Evolutionary conservation across 2,113 vertebrate species (phyloP).

Genomic region (Phaetusa simplex): DNA sequence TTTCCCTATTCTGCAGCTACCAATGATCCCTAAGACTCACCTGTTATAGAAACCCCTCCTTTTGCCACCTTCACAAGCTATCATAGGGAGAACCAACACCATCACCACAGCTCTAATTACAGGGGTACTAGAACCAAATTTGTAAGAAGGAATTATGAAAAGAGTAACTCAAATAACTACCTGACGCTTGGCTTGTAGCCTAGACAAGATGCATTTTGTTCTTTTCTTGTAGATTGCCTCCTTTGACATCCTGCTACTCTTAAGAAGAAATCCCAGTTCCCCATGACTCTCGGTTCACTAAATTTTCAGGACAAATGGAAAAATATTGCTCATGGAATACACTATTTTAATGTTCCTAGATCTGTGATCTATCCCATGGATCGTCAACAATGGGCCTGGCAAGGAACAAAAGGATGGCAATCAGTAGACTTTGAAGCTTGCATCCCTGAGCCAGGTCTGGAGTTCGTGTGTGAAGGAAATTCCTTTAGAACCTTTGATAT

Average conservation of each 20-base stretch:
- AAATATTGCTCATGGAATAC: neutral
- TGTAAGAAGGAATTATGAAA: neutral
- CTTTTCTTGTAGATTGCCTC: neutral
- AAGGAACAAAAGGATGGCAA: neutral
- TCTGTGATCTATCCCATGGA: neutral
- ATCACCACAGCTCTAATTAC: neutral
- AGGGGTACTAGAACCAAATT: neutral
- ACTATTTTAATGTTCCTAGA: neutral
- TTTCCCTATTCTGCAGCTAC: neutral
- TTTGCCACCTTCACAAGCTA: neutral
- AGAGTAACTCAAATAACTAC: neutral
- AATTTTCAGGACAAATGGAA: neutral
- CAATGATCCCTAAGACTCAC: neutral
- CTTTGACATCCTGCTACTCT: neutral
- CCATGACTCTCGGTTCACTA: neutral
- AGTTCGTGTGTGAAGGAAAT: neutral
- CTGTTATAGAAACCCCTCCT: neutral
- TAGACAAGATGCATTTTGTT: neutral
- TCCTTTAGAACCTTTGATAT: neutral
- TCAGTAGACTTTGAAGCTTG: neutral
- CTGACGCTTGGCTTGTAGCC: neutral
- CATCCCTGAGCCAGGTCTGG: neutral
- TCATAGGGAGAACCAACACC: neutral
- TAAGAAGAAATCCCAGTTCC: neutral
- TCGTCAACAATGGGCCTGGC: neutral